phyloP scores from a whole-genome alignment of 1,140 invertebrate species.

The Drosophila insularis region DNA sequence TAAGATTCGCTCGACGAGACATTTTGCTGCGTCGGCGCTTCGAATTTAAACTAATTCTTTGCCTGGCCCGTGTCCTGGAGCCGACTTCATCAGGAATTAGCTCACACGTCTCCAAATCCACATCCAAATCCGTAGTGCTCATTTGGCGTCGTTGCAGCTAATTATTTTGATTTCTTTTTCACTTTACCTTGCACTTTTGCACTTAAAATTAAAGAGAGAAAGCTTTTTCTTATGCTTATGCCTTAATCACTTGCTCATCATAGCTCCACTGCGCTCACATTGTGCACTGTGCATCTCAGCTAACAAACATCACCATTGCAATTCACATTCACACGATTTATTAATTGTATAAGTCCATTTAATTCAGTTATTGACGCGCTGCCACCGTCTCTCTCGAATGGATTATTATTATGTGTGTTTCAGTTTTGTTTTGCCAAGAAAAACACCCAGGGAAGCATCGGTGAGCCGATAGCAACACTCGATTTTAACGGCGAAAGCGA shows the following conservation, averaged over 20 bases:
- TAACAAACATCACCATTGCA: constrained; percentile 47
- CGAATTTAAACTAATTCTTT: constrained; percentile 67
- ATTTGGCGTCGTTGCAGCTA: constrained; percentile 44
- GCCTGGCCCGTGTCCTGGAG: constrained; percentile 75
- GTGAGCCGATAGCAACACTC: too few relatives aligned
- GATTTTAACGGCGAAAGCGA: too few relatives aligned
- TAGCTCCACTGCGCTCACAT: constrained; percentile 23
- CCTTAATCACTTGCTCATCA: constrained; percentile 12
- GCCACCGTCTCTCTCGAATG: not conserved
- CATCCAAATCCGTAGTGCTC: constrained; percentile 45
- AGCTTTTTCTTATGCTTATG: constrained; percentile 26
- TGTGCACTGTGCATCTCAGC: constrained; percentile 30
- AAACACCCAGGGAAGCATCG: too few relatives aligned
- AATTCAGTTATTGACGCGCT: constrained; percentile 19
- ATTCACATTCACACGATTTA: constrained; percentile 13
- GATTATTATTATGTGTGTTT: constrained; percentile 1
- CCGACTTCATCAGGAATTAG: constrained; percentile 55
- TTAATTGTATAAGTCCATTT: not conserved
- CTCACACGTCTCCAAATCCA: constrained; percentile 61
- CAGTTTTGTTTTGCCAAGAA: too few relatives aligned
- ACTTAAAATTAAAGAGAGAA: constrained; percentile 19
- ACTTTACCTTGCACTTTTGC: constrained; percentile 25
- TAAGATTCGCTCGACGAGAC: constrained; percentile 85
- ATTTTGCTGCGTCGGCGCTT: constrained; percentile 81
- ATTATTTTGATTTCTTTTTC: not conserved